These are phyloP conservation scores for Harpagoxenus sublaevis DNA, from an alignment of 2,888 invertebrate species.

Conservation along the genomic window DNA sequence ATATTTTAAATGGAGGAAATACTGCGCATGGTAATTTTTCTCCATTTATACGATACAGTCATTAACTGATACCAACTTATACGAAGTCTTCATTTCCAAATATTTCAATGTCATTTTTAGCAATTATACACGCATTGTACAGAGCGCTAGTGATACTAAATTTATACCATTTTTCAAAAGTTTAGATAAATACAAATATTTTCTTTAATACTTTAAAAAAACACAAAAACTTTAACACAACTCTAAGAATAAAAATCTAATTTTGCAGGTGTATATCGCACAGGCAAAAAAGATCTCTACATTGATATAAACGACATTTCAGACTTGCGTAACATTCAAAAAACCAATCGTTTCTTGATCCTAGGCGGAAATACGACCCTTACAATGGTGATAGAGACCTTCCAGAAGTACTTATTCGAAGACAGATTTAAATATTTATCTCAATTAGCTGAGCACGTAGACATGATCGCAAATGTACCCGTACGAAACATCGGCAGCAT, in stretches of 20 bases:
- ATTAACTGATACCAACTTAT: too few relatives aligned
- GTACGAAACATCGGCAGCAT: conserved; percentile 91
- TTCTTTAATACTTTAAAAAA: background rate
- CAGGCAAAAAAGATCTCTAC: conserved; percentile 85
- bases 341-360: conserved; percentile 80
- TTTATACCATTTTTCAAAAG: background rate
- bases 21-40: conserved; percentile 90
- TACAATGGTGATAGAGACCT: conserved; percentile 87
- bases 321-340: conserved; percentile 84
- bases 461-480: conserved; percentile 90
- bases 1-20: conserved; percentile 91
- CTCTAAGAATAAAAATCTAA: background rate
- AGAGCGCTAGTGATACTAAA: background rate
- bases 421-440: conserved; percentile 88
- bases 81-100: too few relatives aligned
- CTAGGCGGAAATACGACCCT: conserved; percentile 89
- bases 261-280: conserved; percentile 86
- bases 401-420: conserved; percentile 85
- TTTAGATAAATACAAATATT: background rate
- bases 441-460: conserved; percentile 89
- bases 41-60: too few relatives aligned
- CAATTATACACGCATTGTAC: background rate
- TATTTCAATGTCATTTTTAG: background rate
- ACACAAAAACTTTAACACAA: background rate
- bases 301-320: conserved; percentile 87